Evolutionary conservation across 1,140 invertebrate species (phyloP).

Genomic region (Sycophila sp.): DNA sequence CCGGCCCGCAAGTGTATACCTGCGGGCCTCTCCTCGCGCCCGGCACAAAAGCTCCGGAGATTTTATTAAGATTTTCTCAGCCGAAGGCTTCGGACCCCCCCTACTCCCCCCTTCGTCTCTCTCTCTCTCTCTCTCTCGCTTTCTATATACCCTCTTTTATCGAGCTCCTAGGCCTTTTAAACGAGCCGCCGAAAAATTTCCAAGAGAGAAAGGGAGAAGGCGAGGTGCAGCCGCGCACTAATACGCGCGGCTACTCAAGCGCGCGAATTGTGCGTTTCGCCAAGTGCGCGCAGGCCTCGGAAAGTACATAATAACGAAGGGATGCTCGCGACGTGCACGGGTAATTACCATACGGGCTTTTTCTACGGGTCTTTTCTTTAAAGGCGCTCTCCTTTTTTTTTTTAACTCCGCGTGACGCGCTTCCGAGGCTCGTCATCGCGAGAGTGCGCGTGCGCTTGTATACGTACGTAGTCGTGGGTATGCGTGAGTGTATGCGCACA

Average conservation of each 20-base stretch:
- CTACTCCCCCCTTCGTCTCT: neutral
- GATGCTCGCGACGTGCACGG: neutral
- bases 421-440: too few relatives aligned
- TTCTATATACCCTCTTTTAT: neutral
- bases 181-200: too few relatives aligned
- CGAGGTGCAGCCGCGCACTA: too few relatives aligned
- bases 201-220: neutral
- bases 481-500: too few relatives aligned
- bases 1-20: too few relatives aligned
- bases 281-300: neutral
- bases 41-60: conserved; percentile 13
- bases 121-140: neutral
- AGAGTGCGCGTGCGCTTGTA: neutral
- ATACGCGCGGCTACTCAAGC: too few relatives aligned
- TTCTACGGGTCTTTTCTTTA: neutral
- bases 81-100: too few relatives aligned
- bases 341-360: conserved; percentile 20
- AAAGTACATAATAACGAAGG: conserved; percentile 17
- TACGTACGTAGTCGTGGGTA: too few relatives aligned
- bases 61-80: conserved; percentile 32
- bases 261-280: conserved; percentile 7
- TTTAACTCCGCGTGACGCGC: neutral
- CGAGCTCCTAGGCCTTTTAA: neutral
- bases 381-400: neutral
- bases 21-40: neutral